Conservation (phyloP, 2,113 vertebrate genomes). For the Sorex fumeus region DNA sequence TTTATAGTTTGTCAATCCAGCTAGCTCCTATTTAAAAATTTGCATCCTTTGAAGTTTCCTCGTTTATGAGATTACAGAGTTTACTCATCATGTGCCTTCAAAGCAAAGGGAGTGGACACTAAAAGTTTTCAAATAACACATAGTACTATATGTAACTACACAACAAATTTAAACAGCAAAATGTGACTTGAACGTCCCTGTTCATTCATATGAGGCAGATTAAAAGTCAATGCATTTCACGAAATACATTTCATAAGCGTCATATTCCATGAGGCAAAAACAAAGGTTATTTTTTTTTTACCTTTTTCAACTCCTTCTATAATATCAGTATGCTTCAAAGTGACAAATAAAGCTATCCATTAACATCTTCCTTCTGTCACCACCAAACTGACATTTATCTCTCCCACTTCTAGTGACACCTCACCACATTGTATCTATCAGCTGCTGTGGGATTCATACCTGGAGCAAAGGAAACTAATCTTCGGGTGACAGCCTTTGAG, state of each 20-base stretch:
- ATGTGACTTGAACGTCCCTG: background rate
- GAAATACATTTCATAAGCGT: conserved; percentile 21
- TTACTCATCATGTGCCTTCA: conserved; percentile 9
- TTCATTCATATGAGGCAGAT: conserved; percentile 39
- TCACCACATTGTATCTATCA: background rate
- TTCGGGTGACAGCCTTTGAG: conserved; percentile 18
- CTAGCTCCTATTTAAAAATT: background rate
- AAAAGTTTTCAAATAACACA: background rate
- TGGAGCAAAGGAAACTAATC: conserved; percentile 53
- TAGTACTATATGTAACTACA: background rate
- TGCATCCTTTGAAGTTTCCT: conserved; percentile 8
- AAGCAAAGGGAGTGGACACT: background rate
- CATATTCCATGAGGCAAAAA: conserved; percentile 4
- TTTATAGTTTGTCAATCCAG: background rate
- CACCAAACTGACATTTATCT: conserved; percentile 69
- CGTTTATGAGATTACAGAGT: background rate
- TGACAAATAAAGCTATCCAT: conserved; percentile 60
- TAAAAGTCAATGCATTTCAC: background rate
- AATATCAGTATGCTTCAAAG: conserved; percentile 35
- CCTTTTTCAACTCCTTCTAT: conserved; percentile 39
- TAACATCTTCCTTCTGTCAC: conserved; percentile 6
- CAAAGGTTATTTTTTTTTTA: conserved; percentile 14
- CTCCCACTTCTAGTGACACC: background rate
- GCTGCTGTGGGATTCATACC: background rate
- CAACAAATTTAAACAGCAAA: conserved; percentile 53